phyloP scores from a whole-genome alignment of 1,140 invertebrate genomes.

The Mizuhopecten yessoensis region DNA sequence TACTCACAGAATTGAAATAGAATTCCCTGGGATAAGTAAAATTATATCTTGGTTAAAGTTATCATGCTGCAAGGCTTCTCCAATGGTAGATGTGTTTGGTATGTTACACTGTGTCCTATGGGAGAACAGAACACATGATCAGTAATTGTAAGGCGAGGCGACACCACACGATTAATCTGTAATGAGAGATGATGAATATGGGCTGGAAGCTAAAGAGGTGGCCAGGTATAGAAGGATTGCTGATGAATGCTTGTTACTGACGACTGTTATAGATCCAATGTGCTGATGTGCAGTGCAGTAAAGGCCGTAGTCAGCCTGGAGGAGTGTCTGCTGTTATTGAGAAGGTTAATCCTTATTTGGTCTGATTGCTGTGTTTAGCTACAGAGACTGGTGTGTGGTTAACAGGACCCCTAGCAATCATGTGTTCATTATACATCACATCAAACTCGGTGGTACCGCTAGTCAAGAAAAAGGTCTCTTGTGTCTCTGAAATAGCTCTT shows the following conservation, averaged over 20 bases:
- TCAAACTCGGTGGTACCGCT: background rate
- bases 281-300: background rate
- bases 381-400: background rate
- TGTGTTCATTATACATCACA: background rate
- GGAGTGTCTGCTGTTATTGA: background rate
- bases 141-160: background rate
- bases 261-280: background rate
- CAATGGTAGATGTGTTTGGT: background rate
- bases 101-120: background rate
- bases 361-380: background rate
- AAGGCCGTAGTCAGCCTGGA: background rate
- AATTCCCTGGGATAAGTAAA: too few species aligned
- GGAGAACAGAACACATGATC: background rate
- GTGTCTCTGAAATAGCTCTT: background rate
- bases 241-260: background rate
- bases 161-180: background rate
- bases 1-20: too few species aligned
- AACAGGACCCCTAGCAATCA: constrained; percentile 18
- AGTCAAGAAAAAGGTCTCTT: background rate
- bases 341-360: background rate
- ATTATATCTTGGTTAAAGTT: too few species aligned
- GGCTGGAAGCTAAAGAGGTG: background rate
- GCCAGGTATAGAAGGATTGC: background rate
- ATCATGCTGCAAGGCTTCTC: background rate
- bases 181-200: background rate